Percentiles rank a stretch among this genome's conserved stretches.
Evolutionary conservation across 2,113 vertebrate species (phyloP).

Genomic region (Stercorarius parasiticus): DNA sequence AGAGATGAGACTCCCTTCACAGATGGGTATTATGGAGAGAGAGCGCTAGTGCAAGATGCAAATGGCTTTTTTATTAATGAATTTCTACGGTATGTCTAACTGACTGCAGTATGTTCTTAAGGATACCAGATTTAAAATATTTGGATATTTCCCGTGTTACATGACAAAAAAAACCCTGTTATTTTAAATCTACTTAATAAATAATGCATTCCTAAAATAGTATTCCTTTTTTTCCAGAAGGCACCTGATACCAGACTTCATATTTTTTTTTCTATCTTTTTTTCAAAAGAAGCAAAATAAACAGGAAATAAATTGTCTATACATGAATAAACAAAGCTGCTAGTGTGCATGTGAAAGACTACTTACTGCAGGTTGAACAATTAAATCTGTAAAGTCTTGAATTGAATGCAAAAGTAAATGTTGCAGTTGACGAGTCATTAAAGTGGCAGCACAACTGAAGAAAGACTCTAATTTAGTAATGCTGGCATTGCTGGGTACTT

Average conservation of each 20-base stretch:
- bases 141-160: not conserved
- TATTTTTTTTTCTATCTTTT: not conserved
- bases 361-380: constrained; percentile 80
- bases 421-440: constrained; percentile 88
- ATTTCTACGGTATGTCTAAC: not conserved
- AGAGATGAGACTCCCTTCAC: not conserved
- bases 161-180: not conserved
- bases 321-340: not conserved
- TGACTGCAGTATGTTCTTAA: not conserved
- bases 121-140: not conserved
- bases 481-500: constrained; percentile 72
- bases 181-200: not conserved
- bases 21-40: not conserved
- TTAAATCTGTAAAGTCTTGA: constrained; percentile 82
- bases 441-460: constrained; percentile 79
- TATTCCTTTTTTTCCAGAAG: not conserved
- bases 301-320: not conserved
- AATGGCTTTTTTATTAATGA: not conserved
- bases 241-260: not conserved
- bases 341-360: not conserved
- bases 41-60: not conserved
- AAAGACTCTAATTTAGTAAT: constrained; percentile 78
- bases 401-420: constrained; percentile 80
- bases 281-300: not conserved
- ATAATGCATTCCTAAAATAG: not conserved